These are phyloP conservation scores for Argya squamiceps DNA, from an alignment of 2,797 vertebrate genomes.

Conservation along the genomic window DNA sequence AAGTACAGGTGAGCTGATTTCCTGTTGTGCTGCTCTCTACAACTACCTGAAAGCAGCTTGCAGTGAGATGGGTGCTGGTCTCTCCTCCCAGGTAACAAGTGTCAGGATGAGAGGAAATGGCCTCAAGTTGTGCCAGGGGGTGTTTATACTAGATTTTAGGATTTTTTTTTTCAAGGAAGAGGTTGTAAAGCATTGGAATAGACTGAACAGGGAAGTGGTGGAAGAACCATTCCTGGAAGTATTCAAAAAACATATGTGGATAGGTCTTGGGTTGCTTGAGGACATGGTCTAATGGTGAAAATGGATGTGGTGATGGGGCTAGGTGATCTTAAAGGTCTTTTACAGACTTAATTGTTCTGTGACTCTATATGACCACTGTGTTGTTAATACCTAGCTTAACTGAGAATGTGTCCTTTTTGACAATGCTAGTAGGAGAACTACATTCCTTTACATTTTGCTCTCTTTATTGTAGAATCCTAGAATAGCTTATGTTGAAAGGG, in stretches of 20 bases:
- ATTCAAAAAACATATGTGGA: neutral
- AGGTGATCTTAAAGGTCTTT: neutral
- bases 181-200: neutral
- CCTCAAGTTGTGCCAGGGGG: neutral
- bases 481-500: neutral
- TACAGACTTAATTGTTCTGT: neutral
- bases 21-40: neutral
- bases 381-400: neutral
- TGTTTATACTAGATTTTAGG: neutral
- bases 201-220: neutral
- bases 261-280: neutral
- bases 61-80: fast-evolving
- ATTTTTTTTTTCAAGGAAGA: neutral
- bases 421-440: neutral
- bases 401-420: neutral
- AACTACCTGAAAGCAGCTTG: neutral
- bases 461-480: neutral
- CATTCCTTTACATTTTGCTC: neutral
- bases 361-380: neutral
- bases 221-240: neutral
- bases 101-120: neutral
- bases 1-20: neutral
- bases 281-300: neutral
- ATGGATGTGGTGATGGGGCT: neutral
- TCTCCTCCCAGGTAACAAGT: neutral